These are phyloP conservation scores for Trochalopteron elliotii DNA, from an alignment of 2,113 vertebrate species.

Conservation along the genomic window DNA sequence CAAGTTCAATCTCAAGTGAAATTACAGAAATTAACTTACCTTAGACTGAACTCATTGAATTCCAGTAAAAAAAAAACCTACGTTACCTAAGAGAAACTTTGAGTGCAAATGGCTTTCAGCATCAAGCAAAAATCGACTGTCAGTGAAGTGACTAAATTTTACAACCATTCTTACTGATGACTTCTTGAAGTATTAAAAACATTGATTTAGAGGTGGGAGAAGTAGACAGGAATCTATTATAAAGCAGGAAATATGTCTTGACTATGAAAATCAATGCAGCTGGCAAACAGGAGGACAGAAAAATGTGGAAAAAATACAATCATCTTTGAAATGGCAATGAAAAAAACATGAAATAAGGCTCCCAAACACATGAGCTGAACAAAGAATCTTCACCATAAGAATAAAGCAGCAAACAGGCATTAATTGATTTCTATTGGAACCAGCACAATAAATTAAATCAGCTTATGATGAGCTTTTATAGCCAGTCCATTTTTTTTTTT, in stretches of 20 bases:
- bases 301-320: background rate
- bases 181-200: conserved; percentile 47
- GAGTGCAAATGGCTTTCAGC: background rate
- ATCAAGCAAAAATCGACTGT: conserved; percentile 10
- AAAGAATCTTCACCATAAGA: background rate
- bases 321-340: background rate
- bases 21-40: background rate
- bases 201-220: conserved; percentile 39
- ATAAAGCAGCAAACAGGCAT: background rate
- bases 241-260: conserved; percentile 36
- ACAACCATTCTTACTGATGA: background rate
- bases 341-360: conserved; percentile 7
- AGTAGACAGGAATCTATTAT: conserved; percentile 36
- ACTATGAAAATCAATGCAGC: conserved; percentile 65
- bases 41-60: background rate
- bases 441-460: conserved; percentile 22
- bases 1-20: background rate
- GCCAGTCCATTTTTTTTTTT: background rate
- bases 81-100: background rate
- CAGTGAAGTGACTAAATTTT: conserved; percentile 25
- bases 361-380: background rate
- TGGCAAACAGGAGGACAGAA: conserved; percentile 2
- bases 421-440: conserved; percentile 23
- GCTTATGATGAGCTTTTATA: background rate
- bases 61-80: background rate